Evolutionary conservation across 2,113 vertebrate species (phyloP).

Genomic region (Oreochromis aureus): DNA sequence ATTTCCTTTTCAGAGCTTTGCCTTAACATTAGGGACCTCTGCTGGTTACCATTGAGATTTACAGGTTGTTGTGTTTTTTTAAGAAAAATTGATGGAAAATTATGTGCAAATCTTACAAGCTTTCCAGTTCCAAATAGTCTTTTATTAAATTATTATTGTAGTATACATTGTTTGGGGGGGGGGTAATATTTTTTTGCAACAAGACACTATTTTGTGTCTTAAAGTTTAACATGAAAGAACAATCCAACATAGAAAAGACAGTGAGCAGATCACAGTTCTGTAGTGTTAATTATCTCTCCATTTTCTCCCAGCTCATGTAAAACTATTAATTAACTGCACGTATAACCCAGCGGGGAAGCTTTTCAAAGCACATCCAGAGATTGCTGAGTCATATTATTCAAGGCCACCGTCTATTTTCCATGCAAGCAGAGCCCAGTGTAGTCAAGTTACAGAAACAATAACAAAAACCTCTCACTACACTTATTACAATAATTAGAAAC

Average conservation of each 20-base stretch:
- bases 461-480: background rate
- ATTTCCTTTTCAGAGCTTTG: background rate
- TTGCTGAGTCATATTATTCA: background rate
- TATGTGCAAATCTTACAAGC: background rate
- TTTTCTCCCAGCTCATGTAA: background rate
- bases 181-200: background rate
- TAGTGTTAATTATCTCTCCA: constrained; percentile 9
- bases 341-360: background rate
- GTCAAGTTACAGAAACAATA: background rate
- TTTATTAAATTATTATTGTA: constrained; percentile 51
- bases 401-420: constrained; percentile 1
- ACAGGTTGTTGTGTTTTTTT: background rate
- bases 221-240: constrained; percentile 27
- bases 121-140: constrained; percentile 31
- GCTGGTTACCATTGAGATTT: background rate
- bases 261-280: constrained; percentile 32
- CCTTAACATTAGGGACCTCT: background rate
- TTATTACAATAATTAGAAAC: background rate
- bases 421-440: constrained; percentile 8
- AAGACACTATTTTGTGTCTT: constrained; percentile 22
- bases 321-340: background rate
- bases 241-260: constrained; percentile 46
- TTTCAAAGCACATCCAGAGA: background rate
- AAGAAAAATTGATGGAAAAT: background rate
- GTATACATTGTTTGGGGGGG: constrained; percentile 18